Evolutionary conservation across 2,797 vertebrate species (phyloP).

Genomic region (Discoglossus pictus): DNA sequence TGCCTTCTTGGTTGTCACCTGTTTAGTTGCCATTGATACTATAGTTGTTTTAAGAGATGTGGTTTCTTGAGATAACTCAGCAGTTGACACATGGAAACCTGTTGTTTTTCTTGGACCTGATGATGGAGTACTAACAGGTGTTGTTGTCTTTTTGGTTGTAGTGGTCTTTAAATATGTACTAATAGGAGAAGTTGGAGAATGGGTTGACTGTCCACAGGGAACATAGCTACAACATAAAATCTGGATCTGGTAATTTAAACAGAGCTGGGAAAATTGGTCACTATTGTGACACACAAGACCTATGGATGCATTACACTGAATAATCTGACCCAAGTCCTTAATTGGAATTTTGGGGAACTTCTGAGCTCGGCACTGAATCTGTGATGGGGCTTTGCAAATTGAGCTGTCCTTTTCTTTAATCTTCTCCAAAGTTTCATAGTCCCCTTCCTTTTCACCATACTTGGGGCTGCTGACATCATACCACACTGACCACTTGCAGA

Average conservation of each 20-base stretch:
- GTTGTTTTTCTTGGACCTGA: background rate
- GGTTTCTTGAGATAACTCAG: background rate
- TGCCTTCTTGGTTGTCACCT: background rate
- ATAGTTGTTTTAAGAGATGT: slow-evolving; percentile 3
- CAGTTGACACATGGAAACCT: background rate
- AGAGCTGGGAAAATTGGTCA: slow-evolving; percentile 56
- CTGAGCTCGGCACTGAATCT: slow-evolving; percentile 60
- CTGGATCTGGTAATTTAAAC: slow-evolving; percentile 67
- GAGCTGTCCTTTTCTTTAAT: slow-evolving; percentile 55
- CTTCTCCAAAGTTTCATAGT: slow-evolving; percentile 63
- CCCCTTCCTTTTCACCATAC: slow-evolving; percentile 53
- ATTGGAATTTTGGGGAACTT: slow-evolving; percentile 2
- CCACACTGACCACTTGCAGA: slow-evolving; percentile 70
- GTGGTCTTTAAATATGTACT: background rate
- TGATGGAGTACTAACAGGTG: background rate
- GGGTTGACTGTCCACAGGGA: slow-evolving; percentile 51
- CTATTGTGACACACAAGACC: slow-evolving; percentile 67
- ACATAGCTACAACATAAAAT: slow-evolving; percentile 63
- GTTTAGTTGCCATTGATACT: background rate
- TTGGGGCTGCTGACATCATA: slow-evolving; percentile 56
- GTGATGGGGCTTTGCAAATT: slow-evolving; percentile 47
- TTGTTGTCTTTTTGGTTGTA: background rate
- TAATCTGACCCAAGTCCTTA: slow-evolving; percentile 55
- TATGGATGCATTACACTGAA: slow-evolving; percentile 51
- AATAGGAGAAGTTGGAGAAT: background rate